These are phyloP conservation scores for Thereva nobilitata DNA, from an alignment of 2,888 invertebrate species.

Conservation along the genomic window DNA sequence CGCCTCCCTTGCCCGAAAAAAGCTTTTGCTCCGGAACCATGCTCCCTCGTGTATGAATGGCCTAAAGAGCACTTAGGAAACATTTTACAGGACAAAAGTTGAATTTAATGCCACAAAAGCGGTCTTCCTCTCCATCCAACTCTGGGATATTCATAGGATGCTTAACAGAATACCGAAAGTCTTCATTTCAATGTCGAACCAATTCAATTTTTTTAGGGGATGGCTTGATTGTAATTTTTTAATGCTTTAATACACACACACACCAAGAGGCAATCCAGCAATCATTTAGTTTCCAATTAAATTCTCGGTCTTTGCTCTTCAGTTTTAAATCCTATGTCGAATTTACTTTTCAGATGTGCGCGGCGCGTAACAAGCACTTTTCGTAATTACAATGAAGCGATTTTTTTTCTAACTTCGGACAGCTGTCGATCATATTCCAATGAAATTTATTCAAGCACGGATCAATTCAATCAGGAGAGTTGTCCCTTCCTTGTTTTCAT, in stretches of 20 bases:
- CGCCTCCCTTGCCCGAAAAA: too few relatives aligned
- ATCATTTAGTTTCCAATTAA: too few relatives aligned
- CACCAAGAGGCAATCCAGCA: too few relatives aligned
- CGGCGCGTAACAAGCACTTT: too few relatives aligned
- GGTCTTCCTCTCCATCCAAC: conserved; percentile 13
- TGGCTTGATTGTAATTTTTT: too few relatives aligned
- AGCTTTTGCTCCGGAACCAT: too few relatives aligned
- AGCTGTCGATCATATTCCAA: conserved; percentile 29
- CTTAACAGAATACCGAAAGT: conserved; percentile 20
- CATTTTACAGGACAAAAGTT: conserved; percentile 22
- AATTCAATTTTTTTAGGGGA: conserved; percentile 4
- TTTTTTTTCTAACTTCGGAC: conserved; percentile 4
- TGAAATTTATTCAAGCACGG: conserved; percentile 21
- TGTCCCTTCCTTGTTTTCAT: background rate
- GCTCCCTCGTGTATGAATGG: too few relatives aligned
- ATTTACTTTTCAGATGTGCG: too few relatives aligned
- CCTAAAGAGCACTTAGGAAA: conserved; percentile 29
- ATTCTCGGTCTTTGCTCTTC: too few relatives aligned
- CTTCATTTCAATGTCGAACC: conserved; percentile 7
- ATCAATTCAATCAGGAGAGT: conserved; percentile 1
- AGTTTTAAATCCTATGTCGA: too few relatives aligned
- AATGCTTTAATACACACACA: too few relatives aligned
- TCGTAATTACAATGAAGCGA: too few relatives aligned
- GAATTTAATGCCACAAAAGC: conserved; percentile 25
- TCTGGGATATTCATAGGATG: conserved; percentile 14